Evolutionary conservation across 92 coral and sea anemone species (phyloP).

Genomic region (Palythoa caribaeorum): DNA sequence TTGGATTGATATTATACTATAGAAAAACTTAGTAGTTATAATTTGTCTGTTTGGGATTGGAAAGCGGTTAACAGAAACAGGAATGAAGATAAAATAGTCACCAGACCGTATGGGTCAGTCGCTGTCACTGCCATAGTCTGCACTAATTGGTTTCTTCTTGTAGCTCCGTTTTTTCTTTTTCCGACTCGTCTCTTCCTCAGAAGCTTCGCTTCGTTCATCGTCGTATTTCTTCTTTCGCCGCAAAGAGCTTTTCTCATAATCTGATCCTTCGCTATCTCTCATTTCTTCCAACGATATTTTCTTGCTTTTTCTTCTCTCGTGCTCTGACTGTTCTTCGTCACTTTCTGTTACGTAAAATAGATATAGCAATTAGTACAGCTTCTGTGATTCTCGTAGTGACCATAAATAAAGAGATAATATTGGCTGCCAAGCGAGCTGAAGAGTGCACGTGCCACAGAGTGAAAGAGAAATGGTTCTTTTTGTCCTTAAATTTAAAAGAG

Average conservation of each 20-base stretch:
- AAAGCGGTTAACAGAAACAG: neutral
- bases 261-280: conserved; percentile 76
- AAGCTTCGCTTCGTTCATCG: conserved; percentile 67
- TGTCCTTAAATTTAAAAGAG: no score
- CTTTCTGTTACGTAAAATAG: no score
- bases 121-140: conserved; percentile 92
- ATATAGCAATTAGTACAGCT: no score
- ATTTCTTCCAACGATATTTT: conserved; percentile 60
- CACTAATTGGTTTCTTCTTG: conserved; percentile 97
- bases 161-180: conserved; percentile 92
- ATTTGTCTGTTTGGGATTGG: no score
- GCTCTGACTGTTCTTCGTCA: neutral
- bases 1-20: no score
- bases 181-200: conserved; percentile 70
- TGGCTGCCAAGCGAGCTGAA: no score
- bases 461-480: no score
- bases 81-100: neutral
- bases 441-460: no score
- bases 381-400: no score
- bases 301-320: conserved; percentile 63
- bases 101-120: conserved; percentile 46
- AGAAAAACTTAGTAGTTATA: no score
- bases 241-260: conserved; percentile 72
- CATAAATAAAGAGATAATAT: no score
- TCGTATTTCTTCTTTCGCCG: conserved; percentile 56